Base-by-base conservation (phyloP, 2,888 invertebrate genomes). In the Phymatocera aterrima region DNA sequence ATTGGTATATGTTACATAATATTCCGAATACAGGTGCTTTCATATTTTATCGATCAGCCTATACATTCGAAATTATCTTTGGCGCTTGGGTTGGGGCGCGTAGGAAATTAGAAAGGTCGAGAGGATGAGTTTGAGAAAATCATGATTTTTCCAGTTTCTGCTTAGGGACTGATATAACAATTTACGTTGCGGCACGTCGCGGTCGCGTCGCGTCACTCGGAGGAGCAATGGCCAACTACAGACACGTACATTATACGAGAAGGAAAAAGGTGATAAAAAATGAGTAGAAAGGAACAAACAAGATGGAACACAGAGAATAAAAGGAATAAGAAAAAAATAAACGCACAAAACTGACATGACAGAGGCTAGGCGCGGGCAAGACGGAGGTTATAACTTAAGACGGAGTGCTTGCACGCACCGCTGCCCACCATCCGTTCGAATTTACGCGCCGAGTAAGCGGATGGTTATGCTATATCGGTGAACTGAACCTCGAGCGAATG, bases 351-450 rank as follows among this genome's bases (percentile, higher is more conserved):
- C 2, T 18, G 18, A 10, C 31, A 48, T 34, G 48, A 48, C 72
- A 31, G 12, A 51, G 48, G 21, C 72, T 31, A 18, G 72, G 51
- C 72, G 28, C 12, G 24, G 28, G 72, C 48, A n/a, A 34, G 68
- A 68, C 34, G 21, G 12, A 28, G 68, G 68, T 37, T 37, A 64
- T n/a, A 18, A 64, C 37, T 21, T 68, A 68, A 68, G 72, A 72
- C 72, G 72, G 51, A 72, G 61, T 48, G 72, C n/a, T 51, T 2
- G 34, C 72, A 72, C 72, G 72, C 51, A 51, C 6, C 72, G 72
- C 21, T 72, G 72, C 48, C 34, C 72, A 43, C 51, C 31, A 51
- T 48, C 72, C 8, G 48, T 34, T 72, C 28, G 31, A 51, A 24
- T 72, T 72, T 72, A 72, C 72, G 51, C 72, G 51, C 51, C 51